Evolutionary conservation across 2,113 vertebrate species (phyloP), one percentile per base, ranked within the genome.

Genomic region (Rhabdornis inornatus): DNA sequence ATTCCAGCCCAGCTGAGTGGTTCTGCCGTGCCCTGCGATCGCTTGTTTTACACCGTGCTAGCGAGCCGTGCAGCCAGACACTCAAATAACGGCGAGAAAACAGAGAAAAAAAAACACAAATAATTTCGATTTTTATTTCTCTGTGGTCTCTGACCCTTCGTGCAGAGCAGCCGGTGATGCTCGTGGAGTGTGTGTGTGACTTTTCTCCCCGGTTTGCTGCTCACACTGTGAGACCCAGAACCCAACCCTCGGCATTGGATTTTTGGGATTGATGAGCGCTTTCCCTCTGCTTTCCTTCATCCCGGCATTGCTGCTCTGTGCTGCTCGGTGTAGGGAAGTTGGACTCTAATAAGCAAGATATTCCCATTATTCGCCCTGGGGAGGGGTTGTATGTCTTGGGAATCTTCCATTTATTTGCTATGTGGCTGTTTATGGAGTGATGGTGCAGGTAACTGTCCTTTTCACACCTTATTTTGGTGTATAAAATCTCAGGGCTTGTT

Each of bases 221-320:
- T 89, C 59, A 11, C 21, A 0, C 25, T 27, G 28, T 0, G 14
- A 84, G 25, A 86, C 10, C 13, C 68, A 23, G 31, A 23, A 13
- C 17, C 16, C 74, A 69, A 2, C 9, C 9, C 64, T 10, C 0
- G 1, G 39, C 27, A 12, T 0, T 7, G 31, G n/a, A 16, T 80
- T 33, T 28, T 89, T 83, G 78, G 87, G 61, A 10, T 3, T 4
- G 23, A 9, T 18, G 68, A 24, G 53, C 0, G 0, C 13, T 52
- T 80, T 83, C 31, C 22, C 7, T 53, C 11, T 49, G 40, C 11
- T 56, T 42, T 37, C 20, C 25, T 50, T 39, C 0, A 1, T 44
- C 37, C 37, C 0, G 1, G 52, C 74, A 37, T 37, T 1, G 78
- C 64, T 55, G 60, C 56, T 84, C 45, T 15, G 22, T 7, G 49